Evolutionary conservation across 2,797 vertebrate genomes (phyloP).

Genomic region (Pangasius djambal): DNA sequence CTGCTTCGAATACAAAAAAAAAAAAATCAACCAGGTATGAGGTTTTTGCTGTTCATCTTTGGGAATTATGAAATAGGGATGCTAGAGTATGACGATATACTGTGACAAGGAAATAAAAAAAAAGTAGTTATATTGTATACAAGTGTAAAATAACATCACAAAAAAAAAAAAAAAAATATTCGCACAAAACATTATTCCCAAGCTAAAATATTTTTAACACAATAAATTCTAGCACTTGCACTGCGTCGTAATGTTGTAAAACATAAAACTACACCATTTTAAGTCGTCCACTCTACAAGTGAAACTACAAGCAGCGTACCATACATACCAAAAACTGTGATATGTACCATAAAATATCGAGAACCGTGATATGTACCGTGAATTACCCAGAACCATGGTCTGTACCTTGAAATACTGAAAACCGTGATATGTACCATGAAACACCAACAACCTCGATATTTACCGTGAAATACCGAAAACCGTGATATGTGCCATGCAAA

Average conservation of each 20-base stretch:
- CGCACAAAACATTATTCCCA: neutral
- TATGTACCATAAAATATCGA: too few species aligned
- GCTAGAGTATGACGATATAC: neutral
- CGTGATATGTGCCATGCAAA: too few species aligned
- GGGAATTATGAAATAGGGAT: neutral
- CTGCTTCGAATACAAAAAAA: neutral
- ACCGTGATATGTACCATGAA: too few species aligned
- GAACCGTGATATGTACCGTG: too few species aligned
- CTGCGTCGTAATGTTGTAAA: neutral
- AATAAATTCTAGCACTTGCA: neutral
- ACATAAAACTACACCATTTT: neutral
- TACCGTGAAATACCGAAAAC: too few species aligned
- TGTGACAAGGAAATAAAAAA: neutral
- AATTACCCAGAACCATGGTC: too few species aligned
- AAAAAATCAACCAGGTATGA: neutral
- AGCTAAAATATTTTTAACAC: neutral
- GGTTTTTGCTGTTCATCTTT: neutral
- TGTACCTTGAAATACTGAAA: too few species aligned
- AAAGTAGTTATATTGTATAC: neutral
- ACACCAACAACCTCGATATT: accelerated
- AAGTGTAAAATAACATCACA: neutral
- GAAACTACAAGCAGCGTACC: too few species aligned
- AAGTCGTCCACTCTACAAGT: too few species aligned
- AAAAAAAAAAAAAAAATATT: neutral
- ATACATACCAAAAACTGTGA: neutral